Evolutionary conservation across 2,797 vertebrate genomes (phyloP).

Genomic region (Synanceia verrucosa): DNA sequence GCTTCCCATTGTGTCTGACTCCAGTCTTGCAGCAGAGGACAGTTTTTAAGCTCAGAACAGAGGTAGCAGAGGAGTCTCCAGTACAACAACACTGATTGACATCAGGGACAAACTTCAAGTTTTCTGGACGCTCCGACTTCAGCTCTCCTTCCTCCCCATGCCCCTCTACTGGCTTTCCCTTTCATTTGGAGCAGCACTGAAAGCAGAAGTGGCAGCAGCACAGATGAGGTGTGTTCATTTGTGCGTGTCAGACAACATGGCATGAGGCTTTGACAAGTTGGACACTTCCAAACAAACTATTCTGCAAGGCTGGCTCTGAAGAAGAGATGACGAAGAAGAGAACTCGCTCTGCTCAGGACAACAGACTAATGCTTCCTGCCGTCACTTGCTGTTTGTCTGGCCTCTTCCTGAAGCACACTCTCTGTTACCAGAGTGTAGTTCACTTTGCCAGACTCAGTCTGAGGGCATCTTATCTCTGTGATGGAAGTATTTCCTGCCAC

Average conservation of each 20-base stretch:
- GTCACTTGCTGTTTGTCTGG: slow-evolving; percentile 20
- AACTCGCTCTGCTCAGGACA: slow-evolving; percentile 28
- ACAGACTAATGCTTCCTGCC: slow-evolving; percentile 34
- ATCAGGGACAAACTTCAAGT: slow-evolving; percentile 38
- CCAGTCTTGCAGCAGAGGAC: neutral
- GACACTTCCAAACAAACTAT: slow-evolving; percentile 70
- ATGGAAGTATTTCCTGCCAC: neutral
- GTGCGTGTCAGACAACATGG: slow-evolving; percentile 76
- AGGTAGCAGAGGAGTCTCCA: slow-evolving; percentile 20
- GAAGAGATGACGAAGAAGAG: slow-evolving; percentile 1
- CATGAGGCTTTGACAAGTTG: slow-evolving; percentile 69
- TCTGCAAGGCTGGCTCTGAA: slow-evolving; percentile 51
- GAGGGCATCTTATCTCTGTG: neutral
- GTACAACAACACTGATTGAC: slow-evolving; percentile 46
- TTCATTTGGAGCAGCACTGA: slow-evolving; percentile 52
- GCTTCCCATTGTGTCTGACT: slow-evolving; percentile 30
- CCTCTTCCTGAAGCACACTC: slow-evolving; percentile 17
- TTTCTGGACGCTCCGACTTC: slow-evolving; percentile 28
- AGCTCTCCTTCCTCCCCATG: slow-evolving; percentile 12
- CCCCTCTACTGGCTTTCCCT: slow-evolving; percentile 37
- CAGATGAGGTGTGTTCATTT: slow-evolving; percentile 77
- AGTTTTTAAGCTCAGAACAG: slow-evolving; percentile 26
- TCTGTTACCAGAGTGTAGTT: neutral
- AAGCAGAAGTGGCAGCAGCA: slow-evolving; percentile 44
- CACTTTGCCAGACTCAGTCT: neutral